phyloP scores from a whole-genome alignment of 2,888 invertebrate genomes.

The Rutpela maculata region DNA sequence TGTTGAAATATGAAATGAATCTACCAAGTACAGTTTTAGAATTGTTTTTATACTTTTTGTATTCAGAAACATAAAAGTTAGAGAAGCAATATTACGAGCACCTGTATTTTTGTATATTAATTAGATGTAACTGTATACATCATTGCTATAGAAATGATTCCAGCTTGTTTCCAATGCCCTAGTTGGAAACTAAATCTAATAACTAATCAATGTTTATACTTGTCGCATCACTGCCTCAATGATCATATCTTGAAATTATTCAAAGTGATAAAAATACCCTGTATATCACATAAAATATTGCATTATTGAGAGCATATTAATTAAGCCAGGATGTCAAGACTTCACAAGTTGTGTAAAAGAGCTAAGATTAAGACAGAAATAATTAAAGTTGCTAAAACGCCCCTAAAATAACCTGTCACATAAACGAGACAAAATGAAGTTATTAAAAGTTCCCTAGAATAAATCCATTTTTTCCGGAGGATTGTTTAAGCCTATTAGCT shows the following conservation, averaged over 20 bases:
- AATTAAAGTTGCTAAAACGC: not conserved
- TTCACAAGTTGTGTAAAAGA: not conserved
- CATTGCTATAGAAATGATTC: no score
- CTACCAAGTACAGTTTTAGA: no score
- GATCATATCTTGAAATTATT: not conserved
- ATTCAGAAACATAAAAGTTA: no score
- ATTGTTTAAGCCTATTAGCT: not conserved
- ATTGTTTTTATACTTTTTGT: no score
- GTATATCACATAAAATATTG: not conserved
- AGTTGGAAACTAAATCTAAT: no score
- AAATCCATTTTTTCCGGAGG: not conserved
- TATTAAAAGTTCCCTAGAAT: not conserved
- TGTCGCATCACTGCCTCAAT: not conserved
- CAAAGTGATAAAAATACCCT: not conserved
- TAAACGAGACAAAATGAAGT: not conserved
- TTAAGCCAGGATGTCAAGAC: not conserved
- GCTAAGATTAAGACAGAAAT: not conserved
- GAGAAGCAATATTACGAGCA: no score
- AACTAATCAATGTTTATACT: no score
- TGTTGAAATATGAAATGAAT: no score
- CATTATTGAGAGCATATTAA: not conserved
- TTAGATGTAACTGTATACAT: no score
- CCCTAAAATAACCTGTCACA: slow-evolving; percentile 2
- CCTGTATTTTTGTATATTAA: no score
- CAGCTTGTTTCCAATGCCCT: no score